Evolutionary conservation across 2,113 vertebrate genomes (phyloP).

Genomic region (Pterophyllum scalare): DNA sequence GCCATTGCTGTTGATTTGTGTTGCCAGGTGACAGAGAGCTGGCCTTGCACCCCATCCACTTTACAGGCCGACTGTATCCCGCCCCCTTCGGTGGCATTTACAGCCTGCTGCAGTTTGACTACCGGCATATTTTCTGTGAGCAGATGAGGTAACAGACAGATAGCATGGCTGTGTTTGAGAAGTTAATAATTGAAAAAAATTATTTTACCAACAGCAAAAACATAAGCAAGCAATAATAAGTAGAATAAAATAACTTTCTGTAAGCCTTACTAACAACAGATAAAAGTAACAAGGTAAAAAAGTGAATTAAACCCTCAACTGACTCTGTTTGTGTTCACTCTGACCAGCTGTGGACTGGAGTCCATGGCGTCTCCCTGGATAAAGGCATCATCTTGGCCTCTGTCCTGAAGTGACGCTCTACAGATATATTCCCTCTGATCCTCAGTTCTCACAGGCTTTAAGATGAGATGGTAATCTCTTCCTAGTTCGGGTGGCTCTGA

Average conservation of each 20-base stretch:
- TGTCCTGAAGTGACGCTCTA: constrained; percentile 73
- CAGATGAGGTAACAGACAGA: neutral
- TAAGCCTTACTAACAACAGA: neutral
- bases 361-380: constrained; percentile 45
- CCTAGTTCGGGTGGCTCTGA: constrained; percentile 75
- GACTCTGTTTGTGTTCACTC: neutral
- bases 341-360: constrained; percentile 54
- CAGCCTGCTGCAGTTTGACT: constrained; percentile 55
- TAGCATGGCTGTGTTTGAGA: neutral
- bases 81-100: constrained; percentile 69
- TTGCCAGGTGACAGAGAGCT: constrained; percentile 85
- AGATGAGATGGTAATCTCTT: constrained; percentile 76
- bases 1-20: constrained; percentile 17
- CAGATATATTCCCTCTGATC: constrained; percentile 85
- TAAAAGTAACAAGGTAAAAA: neutral
- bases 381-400: constrained; percentile 56
- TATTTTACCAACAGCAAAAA: neutral
- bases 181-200: neutral
- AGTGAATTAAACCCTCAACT: neutral
- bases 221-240: neutral
- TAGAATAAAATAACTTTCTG: neutral
- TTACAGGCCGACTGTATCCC: constrained; percentile 77
- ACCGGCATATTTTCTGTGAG: constrained; percentile 75
- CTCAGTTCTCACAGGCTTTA: constrained; percentile 72
- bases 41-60: constrained; percentile 64